A percentile compares a stretch with the other conserved stretches of the same genome.
phyloP scores from a whole-genome alignment of 2,888 invertebrate species.

The Pammene fasciana region DNA sequence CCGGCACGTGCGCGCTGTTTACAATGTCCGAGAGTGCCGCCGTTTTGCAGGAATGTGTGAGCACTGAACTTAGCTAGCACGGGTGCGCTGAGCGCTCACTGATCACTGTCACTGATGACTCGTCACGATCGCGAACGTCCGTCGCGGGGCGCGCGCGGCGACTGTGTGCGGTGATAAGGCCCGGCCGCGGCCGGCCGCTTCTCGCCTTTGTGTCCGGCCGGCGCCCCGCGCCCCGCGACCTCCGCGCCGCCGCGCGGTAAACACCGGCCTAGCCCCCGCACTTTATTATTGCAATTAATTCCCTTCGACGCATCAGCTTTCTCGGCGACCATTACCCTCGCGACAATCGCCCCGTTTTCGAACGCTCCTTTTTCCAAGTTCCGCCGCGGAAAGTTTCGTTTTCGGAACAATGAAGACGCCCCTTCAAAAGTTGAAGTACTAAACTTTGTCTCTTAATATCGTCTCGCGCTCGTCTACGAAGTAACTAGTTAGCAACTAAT shows the following conservation, averaged over 20 bases:
- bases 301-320: slow-evolving; percentile 65
- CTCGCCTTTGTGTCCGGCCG: slow-evolving; percentile 83
- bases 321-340: slow-evolving; percentile 42
- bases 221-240: slow-evolving; percentile 53
- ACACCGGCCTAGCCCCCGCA: slow-evolving; percentile 71
- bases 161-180: slow-evolving; percentile 79
- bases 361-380: slow-evolving; percentile 20
- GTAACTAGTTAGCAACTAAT: slow-evolving; percentile 59
- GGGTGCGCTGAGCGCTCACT: slow-evolving; percentile 66
- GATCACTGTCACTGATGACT: slow-evolving; percentile 59
- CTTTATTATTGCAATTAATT: slow-evolving; percentile 75
- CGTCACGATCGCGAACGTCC: slow-evolving; percentile 62
- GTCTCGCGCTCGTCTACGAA: slow-evolving; percentile 66
- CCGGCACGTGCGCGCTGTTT: slow-evolving; percentile 77
- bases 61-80: slow-evolving; percentile 51
- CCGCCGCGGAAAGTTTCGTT: slow-evolving; percentile 47
- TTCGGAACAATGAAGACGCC: slow-evolving; percentile 18
- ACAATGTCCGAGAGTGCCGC: slow-evolving; percentile 72
- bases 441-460: slow-evolving; percentile 62
- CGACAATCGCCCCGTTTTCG: slow-evolving; percentile 26
- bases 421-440: slow-evolving; percentile 62
- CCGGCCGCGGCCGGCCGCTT: slow-evolving; percentile 76
- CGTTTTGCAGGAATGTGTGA: slow-evolving; percentile 53
- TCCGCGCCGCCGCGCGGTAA: slow-evolving; percentile 65
- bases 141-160: slow-evolving; percentile 74